Evolutionary conservation across 2,797 vertebrate genomes (phyloP).

Genomic region (Falco peregrinus): DNA sequence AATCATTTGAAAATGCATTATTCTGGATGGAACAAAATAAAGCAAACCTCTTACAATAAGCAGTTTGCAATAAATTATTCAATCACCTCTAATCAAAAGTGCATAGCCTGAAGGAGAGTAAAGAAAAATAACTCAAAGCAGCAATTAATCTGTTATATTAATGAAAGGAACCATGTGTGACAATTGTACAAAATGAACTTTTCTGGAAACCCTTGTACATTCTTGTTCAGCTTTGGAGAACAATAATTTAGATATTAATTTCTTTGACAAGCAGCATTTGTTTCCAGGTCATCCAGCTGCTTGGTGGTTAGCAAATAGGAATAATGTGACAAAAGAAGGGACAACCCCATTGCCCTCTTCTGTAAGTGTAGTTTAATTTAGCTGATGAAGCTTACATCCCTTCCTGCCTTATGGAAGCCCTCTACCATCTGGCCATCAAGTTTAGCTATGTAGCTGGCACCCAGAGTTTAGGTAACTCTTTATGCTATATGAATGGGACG

Average conservation of each 20-base stretch:
- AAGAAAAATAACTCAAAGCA: neutral
- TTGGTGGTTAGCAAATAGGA: neutral
- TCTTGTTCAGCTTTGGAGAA: neutral
- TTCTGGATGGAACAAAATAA: neutral
- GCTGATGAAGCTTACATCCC: neutral
- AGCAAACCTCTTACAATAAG: neutral
- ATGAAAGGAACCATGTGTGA: neutral
- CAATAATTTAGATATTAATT: neutral
- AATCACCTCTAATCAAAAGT: conserved; percentile 2
- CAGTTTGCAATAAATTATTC: conserved; percentile 14
- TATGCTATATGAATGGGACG: neutral
- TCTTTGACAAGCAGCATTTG: neutral
- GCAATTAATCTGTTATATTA: neutral
- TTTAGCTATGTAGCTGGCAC: neutral
- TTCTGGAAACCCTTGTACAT: neutral
- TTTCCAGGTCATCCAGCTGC: neutral
- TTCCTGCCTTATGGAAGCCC: neutral
- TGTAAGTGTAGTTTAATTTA: neutral
- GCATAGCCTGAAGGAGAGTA: neutral
- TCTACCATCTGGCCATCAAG: neutral
- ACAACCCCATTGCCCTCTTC: neutral
- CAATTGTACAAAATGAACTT: neutral
- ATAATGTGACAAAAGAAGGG: neutral
- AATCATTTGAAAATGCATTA: neutral
- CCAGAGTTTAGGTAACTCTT: neutral